Evolutionary conservation across 2,888 invertebrate genomes (phyloP), one percentile per base, ranked within the genome.

Genomic region (Diogma glabrata): DNA sequence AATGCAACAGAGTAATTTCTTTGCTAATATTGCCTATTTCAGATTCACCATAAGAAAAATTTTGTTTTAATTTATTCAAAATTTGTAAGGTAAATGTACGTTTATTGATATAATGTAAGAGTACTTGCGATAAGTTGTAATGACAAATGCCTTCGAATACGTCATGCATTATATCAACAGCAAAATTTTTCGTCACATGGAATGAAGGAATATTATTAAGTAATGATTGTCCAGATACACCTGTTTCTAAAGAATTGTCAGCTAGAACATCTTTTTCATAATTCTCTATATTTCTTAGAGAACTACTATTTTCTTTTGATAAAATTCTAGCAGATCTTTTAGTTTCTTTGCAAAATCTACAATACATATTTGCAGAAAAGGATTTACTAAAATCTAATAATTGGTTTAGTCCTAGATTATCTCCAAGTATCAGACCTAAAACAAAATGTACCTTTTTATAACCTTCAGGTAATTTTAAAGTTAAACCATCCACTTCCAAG

Each of bases 131-230:
- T 17, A 53, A 16, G 30, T 55, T 51, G 40, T 53, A 53, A 53
- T 52, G 49, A 30, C 47, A 55, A n/a, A 28, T n/a, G n/a, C n/a
- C n/a, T n/a, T n/a, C n/a, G n/a, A n/a, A n/a, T n/a, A n/a, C n/a
- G n/a, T 56, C 54, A 28, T 56, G 56, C 56, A 56, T 55, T 17
- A 55, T 43, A 52, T 56, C 54, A 22, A 54, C 52, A 17, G 54
- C 47, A 30, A 26, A 54, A 45, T 52, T 54, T 33, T 50, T 50
- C 28, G 49, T 52, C n/a, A 54, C 52, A 52, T 52, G 54, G 50
- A 54, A 54, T 33, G 26, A 36, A 20, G 47, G 24, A 20, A 54
- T 45, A 24, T 26, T 38, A 43, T 54, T 54, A 14, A 52, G 49
- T 33, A 50, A 38, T 23, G 47, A 54, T n/a, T 50, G 50, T 43